Evolutionary conservation across 2,888 invertebrate genomes (phyloP), one percentile per base, ranked within the genome.

Genomic region (Neoascia interrupta): DNA sequence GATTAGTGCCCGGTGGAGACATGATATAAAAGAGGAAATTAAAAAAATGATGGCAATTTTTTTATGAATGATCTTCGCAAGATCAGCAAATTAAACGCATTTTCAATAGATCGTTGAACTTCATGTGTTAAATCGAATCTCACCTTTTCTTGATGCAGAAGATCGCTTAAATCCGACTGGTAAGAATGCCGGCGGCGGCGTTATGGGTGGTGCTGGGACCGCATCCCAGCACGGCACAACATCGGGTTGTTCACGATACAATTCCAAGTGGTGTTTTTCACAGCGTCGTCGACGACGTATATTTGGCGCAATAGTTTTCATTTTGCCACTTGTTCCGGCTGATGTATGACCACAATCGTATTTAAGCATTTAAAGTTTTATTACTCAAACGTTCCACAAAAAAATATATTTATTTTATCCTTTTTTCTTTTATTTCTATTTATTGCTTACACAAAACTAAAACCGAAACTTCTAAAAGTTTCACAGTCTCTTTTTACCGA

Each of bases 131-230:
- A 8, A 31, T 31, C 23, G 1, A 56, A 34, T 10, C 80, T 84
- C 73, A 81, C 85, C 85, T 73, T 84, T 85, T 39, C 84, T 84
- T 81, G 86, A 85, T 26, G 87, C 84, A 68, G 85, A 83, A 26
- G 85, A 83, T 15, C 87, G 84, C 82, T 90, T 91, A 84, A 92
- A 92, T 37, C 92, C 92, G 18, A 91, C 91, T 2, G 92, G 91
- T 54, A 92, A 88, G 84, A 93, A 93, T 64, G 92, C 92, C 5
- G 93, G 92, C 11, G 93, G 93, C 19, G 93, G 93, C 23, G 93
- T 93, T 81, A 93, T 93, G 21, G 93, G 92, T 21, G 91, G 90
- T 79, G 91, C 92, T 53, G 89, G 89, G 56, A 88, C 82, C 4
- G 89, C 86, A 82, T 91, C 91, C 91, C 91, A 92, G 81, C 88